phyloP scores from a whole-genome alignment of 2,797 vertebrate species.

The Lepus oiostolus region DNA sequence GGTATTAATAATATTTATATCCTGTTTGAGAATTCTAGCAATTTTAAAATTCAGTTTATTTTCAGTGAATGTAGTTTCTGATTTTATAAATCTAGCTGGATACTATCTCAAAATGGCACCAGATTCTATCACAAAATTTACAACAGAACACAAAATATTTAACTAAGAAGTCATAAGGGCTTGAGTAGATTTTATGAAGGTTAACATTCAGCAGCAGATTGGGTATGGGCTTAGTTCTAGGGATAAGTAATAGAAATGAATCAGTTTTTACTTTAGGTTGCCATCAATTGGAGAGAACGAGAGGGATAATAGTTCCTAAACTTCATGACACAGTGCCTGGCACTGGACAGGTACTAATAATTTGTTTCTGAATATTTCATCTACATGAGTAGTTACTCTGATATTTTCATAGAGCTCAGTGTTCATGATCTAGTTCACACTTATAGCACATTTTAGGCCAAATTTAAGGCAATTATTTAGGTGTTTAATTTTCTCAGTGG shows the following conservation, averaged over 20 bases:
- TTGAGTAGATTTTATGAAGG: neutral
- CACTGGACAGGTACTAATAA: neutral
- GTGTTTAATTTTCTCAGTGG: neutral
- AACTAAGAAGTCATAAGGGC: neutral
- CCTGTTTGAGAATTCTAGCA: neutral
- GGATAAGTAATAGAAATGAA: neutral
- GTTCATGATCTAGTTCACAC: neutral
- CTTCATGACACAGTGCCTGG: neutral
- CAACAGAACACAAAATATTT: neutral
- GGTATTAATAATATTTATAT: neutral
- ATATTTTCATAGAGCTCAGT: neutral
- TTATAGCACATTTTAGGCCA: neutral
- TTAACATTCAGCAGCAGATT: neutral
- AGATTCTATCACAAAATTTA: neutral
- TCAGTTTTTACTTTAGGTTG: neutral
- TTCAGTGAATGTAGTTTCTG: neutral
- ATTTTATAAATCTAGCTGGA: constrained; percentile 10
- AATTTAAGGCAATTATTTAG: neutral
- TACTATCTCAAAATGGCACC: neutral
- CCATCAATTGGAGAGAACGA: neutral
- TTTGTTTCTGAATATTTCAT: neutral
- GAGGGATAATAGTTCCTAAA: neutral
- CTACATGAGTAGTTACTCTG: neutral
- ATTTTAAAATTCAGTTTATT: neutral
- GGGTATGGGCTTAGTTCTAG: neutral